These are phyloP conservation scores for Galagoides demidoff DNA, from an alignment of 2,797 vertebrate genomes.

Conservation along the genomic window DNA sequence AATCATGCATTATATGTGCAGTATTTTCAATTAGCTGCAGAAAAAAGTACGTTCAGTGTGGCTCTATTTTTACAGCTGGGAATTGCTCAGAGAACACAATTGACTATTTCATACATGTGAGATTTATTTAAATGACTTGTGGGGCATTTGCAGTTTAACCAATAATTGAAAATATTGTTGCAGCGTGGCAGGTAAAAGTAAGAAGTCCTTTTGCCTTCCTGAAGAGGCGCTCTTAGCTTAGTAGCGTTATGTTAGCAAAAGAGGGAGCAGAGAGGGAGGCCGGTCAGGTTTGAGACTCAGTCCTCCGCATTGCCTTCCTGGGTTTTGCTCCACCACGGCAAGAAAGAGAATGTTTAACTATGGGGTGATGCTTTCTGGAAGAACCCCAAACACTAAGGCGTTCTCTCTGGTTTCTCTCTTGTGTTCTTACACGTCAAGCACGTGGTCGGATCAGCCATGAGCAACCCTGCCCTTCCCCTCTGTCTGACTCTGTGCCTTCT, in stretches of 20 bases:
- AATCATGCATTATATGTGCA: slow-evolving; percentile 78
- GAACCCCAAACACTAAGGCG: background rate
- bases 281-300: background rate
- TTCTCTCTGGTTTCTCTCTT: background rate
- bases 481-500: background rate
- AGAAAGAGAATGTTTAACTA: background rate
- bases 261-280: background rate
- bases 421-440: background rate
- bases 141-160: slow-evolving; percentile 72
- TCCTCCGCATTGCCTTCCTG: background rate
- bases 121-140: slow-evolving; percentile 80
- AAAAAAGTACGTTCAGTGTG: slow-evolving; percentile 50
- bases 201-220: slow-evolving; percentile 66
- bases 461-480: background rate
- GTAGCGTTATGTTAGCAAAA: background rate
- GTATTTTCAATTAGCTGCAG: slow-evolving; percentile 82
- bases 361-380: background rate
- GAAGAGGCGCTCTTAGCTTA: background rate
- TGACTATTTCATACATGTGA: slow-evolving; percentile 78
- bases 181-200: slow-evolving; percentile 66
- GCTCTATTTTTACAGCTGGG: slow-evolving; percentile 83
- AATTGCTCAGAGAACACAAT: slow-evolving; percentile 76
- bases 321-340: background rate
- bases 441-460: background rate
- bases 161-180: slow-evolving; percentile 79